Base-by-base conservation (phyloP, 2,797 vertebrate species). In the Coilia nasus region DNA sequence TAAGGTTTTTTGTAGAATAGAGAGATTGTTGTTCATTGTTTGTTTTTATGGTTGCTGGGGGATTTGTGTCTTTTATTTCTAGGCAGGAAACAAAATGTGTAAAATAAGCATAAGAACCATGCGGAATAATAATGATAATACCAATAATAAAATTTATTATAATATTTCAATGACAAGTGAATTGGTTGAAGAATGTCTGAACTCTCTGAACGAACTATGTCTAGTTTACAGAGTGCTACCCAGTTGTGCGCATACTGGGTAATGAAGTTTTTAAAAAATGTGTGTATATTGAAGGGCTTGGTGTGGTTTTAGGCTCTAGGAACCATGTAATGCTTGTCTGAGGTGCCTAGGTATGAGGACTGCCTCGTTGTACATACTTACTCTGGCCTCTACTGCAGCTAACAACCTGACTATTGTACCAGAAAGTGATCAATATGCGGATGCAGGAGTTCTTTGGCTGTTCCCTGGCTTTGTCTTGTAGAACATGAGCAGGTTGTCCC, bases 21-120 rank as follows among this genome's bases (percentile, higher is more conserved):
- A 92, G 85, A 87, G 88, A 87, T 94, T 93, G 92, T 92, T 94
- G 87, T 92, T 94, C 85, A 87, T 92, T 86, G 87, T 93, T 94
- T 93, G 90, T 89, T 93, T 95, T 95, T 95, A 91, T 91, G 94
- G 87, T 95, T 94, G 90, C 90, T 91, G 93, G 94, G 90, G 91
- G 85, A 92, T 92, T 92, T 91, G 90, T 93, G 92, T 94, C 88
- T 94, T 93, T 93, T 93, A 93, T 90, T 84, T 85, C 82, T 85
- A 83, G 62, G 81, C 57, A 67, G 91, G 92, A 87, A 85, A 92
- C 87, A 82, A 88, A 67, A 89, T 81, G 85, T 94, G 91, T 93
- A 93, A 91, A 90, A 91, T 94, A 93, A 92, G 93, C 82, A 64
- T 86, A 86, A 93, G 90, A 93, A 84, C 94, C 88, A 87, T 83